These are phyloP conservation scores for Melanotaenia boesemani DNA, from an alignment of 2,797 vertebrate species.

Conservation along the genomic window DNA sequence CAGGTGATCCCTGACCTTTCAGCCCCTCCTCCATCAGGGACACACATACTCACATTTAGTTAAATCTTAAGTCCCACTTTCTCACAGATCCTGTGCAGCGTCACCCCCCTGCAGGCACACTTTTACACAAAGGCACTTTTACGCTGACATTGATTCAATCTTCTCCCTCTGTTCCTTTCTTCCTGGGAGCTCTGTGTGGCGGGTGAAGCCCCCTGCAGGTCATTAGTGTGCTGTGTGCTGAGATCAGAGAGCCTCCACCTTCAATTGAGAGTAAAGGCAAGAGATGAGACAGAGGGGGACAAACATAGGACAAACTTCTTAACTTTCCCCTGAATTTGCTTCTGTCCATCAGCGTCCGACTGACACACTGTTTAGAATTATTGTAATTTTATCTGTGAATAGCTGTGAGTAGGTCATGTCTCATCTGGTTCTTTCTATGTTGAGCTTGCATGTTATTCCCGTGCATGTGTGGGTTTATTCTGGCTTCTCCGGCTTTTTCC, in stretches of 20 bases:
- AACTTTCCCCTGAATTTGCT: constrained; percentile 13
- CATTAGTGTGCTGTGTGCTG: constrained; percentile 49
- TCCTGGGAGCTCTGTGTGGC: constrained; percentile 46
- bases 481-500: too few relatives aligned
- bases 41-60: constrained; percentile 20
- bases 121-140: constrained; percentile 66
- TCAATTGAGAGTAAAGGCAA: constrained; percentile 61
- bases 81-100: constrained; percentile 13
- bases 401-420: too few relatives aligned
- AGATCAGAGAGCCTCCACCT: constrained; percentile 52
- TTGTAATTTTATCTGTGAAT: constrained; percentile 2
- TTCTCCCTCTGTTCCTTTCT: constrained; percentile 19
- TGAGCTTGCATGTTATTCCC: too few relatives aligned
- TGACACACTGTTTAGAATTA: constrained; percentile 18
- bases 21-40: constrained; percentile 58
- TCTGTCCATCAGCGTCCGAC: constrained; percentile 23
- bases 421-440: too few relatives aligned
- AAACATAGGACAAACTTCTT: constrained; percentile 6
- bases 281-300: constrained; percentile 17
- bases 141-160: constrained; percentile 37
- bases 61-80: constrained; percentile 42
- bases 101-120: constrained; percentile 48
- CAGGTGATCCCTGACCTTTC: constrained; percentile 78
- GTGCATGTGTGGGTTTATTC: too few relatives aligned
- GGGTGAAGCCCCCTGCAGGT: constrained; percentile 58